Evolutionary conservation across 2,888 invertebrate genomes (phyloP).

Genomic region (Euspilapteryx auroguttella): DNA sequence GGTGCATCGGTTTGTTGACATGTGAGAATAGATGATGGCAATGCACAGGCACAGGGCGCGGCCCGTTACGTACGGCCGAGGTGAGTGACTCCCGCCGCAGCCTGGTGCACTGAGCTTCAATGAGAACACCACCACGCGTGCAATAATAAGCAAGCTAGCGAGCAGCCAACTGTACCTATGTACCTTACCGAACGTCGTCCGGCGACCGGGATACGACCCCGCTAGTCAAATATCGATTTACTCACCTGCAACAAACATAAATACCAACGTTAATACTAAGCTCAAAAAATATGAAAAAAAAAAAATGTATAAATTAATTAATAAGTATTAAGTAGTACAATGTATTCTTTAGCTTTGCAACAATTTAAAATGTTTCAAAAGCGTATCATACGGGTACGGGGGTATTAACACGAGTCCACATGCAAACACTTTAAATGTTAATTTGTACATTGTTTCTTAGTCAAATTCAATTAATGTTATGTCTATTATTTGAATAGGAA

Average conservation of each 20-base stretch:
- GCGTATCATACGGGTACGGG: no score
- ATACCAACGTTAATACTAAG: background rate
- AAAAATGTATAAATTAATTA: conserved; percentile 7
- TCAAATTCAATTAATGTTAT: conserved; percentile 37
- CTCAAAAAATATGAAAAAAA: background rate
- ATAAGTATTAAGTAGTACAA: no score
- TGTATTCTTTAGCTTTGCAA: no score
- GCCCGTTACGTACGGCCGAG: conserved; percentile 47
- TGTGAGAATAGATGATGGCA: no score
- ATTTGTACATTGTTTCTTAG: conserved; percentile 37
- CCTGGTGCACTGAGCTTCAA: conserved; percentile 61
- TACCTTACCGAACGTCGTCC: background rate
- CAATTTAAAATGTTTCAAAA: no score
- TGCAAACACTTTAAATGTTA: conserved; percentile 32
- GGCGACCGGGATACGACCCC: background rate
- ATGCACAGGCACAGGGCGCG: conserved; percentile 53
- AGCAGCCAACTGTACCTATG: no score
- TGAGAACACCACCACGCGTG: conserved; percentile 48
- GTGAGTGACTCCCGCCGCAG: conserved; percentile 54
- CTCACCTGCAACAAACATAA: conserved; percentile 43
- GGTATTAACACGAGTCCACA: conserved; percentile 18
- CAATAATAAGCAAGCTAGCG: conserved; percentile 37
- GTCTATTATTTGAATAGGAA: conserved; percentile 24
- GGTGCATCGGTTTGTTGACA: no score
- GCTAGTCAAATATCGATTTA: conserved; percentile 8